Conservation (phyloP, 1,140 invertebrate species). For the Drosophila varians region DNA sequence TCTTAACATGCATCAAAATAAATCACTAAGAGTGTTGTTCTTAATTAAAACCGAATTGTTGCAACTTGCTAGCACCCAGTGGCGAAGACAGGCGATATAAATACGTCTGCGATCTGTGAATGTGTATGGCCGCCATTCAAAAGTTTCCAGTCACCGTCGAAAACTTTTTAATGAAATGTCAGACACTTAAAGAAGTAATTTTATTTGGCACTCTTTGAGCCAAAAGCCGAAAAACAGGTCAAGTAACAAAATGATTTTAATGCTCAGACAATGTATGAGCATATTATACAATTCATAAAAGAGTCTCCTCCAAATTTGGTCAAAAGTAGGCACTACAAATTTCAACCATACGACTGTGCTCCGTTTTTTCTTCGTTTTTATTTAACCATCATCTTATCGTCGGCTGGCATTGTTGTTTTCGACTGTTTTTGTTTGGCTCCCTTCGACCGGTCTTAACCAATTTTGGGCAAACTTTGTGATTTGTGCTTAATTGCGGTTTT, state of each 20-base stretch:
- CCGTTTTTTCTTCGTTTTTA: conserved; percentile 7
- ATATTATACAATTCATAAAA: conserved; percentile 53
- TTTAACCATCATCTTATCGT: conserved; percentile 38
- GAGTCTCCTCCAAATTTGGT: conserved; percentile 48
- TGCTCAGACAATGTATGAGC: conserved; percentile 35
- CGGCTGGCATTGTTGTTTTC: conserved; percentile 31
- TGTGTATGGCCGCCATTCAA: conserved; percentile 20
- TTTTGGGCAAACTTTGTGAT: conserved; percentile 63
- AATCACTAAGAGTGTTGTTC: conserved; percentile 59
- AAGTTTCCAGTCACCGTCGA: conserved; percentile 19
- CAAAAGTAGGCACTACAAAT: conserved; percentile 64
- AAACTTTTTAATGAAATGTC: conserved; percentile 37
- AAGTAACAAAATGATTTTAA: conserved; percentile 49
- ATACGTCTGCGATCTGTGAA: conserved; percentile 21
- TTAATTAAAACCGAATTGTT: conserved; percentile 47
- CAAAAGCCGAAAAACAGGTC: conserved; percentile 49
- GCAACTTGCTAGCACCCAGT: conserved; percentile 28
- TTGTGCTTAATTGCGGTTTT: conserved; percentile 60
- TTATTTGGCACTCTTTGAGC: conserved; percentile 40
- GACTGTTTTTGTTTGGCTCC: conserved; percentile 32
- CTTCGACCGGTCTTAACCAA: conserved; percentile 52
- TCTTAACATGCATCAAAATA: conserved; percentile 61
- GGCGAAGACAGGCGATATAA: conserved; percentile 22
- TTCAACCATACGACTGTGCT: conserved; percentile 29
- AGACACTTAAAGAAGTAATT: conserved; percentile 45